A percentile compares a stretch with the other conserved stretches of the same genome.
Conservation (phyloP, 2,888 invertebrate species). For the Xiphydria camelus region DNA sequence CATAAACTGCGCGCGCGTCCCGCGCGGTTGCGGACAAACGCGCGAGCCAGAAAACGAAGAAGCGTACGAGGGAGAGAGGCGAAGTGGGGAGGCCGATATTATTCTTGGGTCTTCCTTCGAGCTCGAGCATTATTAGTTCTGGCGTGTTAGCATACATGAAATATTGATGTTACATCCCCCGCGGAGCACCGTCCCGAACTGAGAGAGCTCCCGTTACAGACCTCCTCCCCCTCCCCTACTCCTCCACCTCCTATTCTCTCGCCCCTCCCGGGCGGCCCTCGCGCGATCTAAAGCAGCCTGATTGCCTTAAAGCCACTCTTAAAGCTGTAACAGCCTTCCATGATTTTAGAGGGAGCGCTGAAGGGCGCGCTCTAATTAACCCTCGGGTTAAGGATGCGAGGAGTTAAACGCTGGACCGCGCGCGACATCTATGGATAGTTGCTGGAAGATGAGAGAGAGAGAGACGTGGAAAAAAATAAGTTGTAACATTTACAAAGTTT, state of each 20-base stretch:
- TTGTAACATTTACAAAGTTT: too few species aligned
- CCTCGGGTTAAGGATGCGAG: not conserved
- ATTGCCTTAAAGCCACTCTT: conserved; percentile 41
- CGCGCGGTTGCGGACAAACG: not conserved
- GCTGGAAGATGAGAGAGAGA: too few species aligned
- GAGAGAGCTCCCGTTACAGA: conserved; percentile 24
- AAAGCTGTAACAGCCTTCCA: conserved; percentile 36
- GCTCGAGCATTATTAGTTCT: conserved; percentile 57
- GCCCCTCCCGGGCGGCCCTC: conserved; percentile 5
- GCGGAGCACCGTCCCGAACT: conserved; percentile 14
- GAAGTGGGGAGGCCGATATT: conserved; percentile 46
- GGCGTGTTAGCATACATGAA: conserved; percentile 58
- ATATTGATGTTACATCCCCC: conserved; percentile 55
- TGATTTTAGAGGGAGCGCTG: conserved; percentile 22
- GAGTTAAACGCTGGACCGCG: too few species aligned
- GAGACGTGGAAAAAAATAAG: too few species aligned
- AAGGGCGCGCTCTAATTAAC: conserved; percentile 17
- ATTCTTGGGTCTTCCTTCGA: conserved; percentile 55
- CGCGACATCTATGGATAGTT: too few species aligned
- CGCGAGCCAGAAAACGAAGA: too few species aligned
- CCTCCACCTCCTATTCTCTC: conserved; percentile 4
- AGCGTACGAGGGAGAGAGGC: conserved; percentile 9
- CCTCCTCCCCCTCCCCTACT: conserved; percentile 11
- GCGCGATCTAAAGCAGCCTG: conserved; percentile 21
- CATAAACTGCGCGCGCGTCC: conserved; percentile 15